Conservation (phyloP, 1,140 invertebrate genomes). For the Calosoma granatense region DNA sequence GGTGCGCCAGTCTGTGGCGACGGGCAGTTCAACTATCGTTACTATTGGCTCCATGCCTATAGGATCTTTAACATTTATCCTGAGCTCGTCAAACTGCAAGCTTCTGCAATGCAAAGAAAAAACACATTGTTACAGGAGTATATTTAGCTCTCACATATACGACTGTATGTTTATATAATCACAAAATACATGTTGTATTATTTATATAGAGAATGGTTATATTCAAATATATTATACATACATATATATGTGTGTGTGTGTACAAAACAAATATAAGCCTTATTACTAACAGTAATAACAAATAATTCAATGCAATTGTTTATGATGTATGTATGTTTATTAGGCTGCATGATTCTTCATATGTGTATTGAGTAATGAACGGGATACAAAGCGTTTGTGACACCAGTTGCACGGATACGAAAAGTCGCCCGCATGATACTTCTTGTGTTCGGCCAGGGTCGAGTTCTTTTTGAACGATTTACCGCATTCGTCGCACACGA, state of each 20-base stretch:
- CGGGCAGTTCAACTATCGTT: background rate
- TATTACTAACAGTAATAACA: too few species aligned
- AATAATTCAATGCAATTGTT: too few species aligned
- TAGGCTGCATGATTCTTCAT: constrained; percentile 14
- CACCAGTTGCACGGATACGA: constrained; percentile 17
- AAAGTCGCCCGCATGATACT: constrained; percentile 10
- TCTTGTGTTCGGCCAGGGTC: constrained; percentile 27
- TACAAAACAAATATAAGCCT: too few species aligned
- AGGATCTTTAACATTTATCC: background rate
- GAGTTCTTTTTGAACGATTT: constrained; percentile 25
- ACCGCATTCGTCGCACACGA: constrained; percentile 33
- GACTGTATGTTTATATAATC: too few species aligned
- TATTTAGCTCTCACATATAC: too few species aligned
- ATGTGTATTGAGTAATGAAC: constrained; percentile 22
- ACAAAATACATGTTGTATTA: too few species aligned
- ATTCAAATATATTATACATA: too few species aligned
- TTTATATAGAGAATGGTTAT: too few species aligned
- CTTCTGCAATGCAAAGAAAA: constrained; percentile 2
- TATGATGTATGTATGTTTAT: too few species aligned
- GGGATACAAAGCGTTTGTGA: constrained; percentile 20
- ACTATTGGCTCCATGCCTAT: background rate
- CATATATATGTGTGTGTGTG: too few species aligned
- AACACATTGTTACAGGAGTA: background rate
- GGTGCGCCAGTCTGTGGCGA: background rate
- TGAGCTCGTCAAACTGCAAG: background rate